Evolutionary conservation across 1,140 invertebrate genomes (phyloP).

Genomic region (Hylaeus anthracinus): DNA sequence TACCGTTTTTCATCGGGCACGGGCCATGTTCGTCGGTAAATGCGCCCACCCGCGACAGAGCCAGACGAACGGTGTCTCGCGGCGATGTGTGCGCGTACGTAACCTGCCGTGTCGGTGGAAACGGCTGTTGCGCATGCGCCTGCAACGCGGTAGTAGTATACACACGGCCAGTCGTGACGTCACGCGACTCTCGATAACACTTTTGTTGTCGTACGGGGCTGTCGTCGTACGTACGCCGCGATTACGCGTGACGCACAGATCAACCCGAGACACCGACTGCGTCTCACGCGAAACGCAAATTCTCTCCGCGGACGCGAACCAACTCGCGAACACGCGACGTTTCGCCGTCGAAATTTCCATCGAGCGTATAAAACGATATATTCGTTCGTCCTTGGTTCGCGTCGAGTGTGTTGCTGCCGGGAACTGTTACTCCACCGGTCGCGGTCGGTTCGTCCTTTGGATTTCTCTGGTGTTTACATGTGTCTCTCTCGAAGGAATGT

Average conservation of each 20-base stretch:
- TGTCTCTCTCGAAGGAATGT: not conserved
- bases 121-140: conserved; percentile 14
- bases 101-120: not conserved
- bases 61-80: not conserved
- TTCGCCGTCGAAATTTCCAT: not conserved
- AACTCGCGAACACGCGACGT: not conserved
- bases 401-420: not conserved
- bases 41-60: not conserved
- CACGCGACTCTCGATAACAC: conserved; percentile 46
- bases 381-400: not conserved
- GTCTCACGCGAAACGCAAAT: not conserved
- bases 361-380: not conserved
- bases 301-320: not conserved
- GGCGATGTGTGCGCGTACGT: not conserved
- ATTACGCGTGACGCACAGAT: conserved; percentile 45
- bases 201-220: conserved; percentile 48
- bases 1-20: not conserved
- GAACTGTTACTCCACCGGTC: not conserved
- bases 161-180: conserved; percentile 33
- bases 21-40: conserved; percentile 7
- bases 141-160: conserved; percentile 25
- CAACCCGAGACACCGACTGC: conserved; percentile 7
- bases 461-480: not conserved
- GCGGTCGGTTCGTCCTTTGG: too few relatives aligned
- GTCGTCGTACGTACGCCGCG: conserved; percentile 39